Conservation (phyloP, 2,113 vertebrate species). For the Oreotrochilus melanogaster region DNA sequence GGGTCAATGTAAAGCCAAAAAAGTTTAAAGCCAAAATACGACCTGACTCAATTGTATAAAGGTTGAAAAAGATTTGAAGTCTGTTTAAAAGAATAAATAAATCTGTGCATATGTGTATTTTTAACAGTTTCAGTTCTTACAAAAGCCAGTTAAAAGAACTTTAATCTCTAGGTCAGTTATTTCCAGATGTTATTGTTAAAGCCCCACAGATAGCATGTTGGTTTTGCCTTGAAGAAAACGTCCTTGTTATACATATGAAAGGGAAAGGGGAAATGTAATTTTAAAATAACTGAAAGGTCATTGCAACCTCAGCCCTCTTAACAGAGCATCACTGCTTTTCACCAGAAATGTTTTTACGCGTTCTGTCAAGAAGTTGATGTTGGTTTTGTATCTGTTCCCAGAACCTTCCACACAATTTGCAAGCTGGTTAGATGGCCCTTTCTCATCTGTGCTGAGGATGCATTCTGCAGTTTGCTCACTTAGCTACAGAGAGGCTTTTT, state of each 20-base stretch:
- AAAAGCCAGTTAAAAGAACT: neutral
- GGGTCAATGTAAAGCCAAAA: neutral
- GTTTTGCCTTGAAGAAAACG: neutral
- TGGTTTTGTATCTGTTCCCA: constrained; percentile 22
- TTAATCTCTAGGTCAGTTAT: neutral
- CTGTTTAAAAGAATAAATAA: neutral
- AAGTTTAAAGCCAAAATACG: neutral
- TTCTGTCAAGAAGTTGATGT: constrained; percentile 24
- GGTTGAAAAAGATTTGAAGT: neutral
- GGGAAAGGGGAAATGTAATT: neutral
- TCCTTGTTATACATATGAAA: neutral
- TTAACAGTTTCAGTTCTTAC: neutral
- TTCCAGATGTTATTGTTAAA: neutral
- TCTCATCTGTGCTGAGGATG: constrained; percentile 58
- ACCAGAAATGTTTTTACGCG: neutral
- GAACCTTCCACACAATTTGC: constrained; percentile 47
- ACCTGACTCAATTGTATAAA: neutral
- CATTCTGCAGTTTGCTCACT: constrained; percentile 67
- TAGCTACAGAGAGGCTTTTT: constrained; percentile 55
- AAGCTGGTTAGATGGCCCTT: constrained; percentile 40
- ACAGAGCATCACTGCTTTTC: neutral
- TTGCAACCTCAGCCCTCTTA: neutral
- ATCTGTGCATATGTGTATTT: neutral
- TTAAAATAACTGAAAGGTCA: neutral
- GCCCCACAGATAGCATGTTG: neutral